phyloP scores from a whole-genome alignment of 2,888 invertebrate genomes.

The Leptothorax acervorum region DNA sequence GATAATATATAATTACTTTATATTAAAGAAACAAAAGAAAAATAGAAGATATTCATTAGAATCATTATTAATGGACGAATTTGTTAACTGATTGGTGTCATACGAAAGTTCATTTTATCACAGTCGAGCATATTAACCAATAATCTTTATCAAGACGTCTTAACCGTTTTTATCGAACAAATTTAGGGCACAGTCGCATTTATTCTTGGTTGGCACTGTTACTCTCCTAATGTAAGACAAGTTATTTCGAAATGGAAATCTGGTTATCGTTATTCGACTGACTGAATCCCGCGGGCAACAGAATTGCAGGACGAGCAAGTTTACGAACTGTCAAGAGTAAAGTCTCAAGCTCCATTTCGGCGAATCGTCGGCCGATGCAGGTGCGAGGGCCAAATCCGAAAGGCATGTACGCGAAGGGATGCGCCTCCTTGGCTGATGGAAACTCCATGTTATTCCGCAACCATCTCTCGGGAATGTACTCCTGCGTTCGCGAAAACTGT shows the following conservation, averaged over 20 bases:
- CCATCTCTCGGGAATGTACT: constrained; percentile 91
- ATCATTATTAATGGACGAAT: neutral
- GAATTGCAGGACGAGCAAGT: constrained; percentile 19
- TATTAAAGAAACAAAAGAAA: neutral
- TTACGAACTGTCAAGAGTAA: constrained; percentile 84
- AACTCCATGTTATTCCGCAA: constrained; percentile 86
- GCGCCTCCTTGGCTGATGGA: constrained; percentile 85
- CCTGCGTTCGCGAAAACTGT: constrained; percentile 87
- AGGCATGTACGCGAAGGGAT: constrained; percentile 89
- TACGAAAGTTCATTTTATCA: neutral
- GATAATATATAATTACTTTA: neutral
- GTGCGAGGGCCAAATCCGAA: constrained; percentile 90
- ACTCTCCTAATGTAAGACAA: neutral
- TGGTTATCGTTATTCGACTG: constrained; percentile 6
- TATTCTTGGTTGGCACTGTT: neutral
- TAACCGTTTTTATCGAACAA: neutral
- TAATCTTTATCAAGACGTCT: neutral
- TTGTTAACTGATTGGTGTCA: neutral
- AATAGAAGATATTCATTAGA: neutral
- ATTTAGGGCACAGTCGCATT: neutral
- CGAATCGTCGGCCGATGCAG: constrained; percentile 91
- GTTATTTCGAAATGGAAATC: constrained; percentile 21
- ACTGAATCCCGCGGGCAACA: neutral
- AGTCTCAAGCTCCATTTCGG: constrained; percentile 90
- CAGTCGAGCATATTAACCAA: neutral